Base-by-base conservation (phyloP, 2,797 vertebrate genomes). In the Apogon hyalosoma region DNA sequence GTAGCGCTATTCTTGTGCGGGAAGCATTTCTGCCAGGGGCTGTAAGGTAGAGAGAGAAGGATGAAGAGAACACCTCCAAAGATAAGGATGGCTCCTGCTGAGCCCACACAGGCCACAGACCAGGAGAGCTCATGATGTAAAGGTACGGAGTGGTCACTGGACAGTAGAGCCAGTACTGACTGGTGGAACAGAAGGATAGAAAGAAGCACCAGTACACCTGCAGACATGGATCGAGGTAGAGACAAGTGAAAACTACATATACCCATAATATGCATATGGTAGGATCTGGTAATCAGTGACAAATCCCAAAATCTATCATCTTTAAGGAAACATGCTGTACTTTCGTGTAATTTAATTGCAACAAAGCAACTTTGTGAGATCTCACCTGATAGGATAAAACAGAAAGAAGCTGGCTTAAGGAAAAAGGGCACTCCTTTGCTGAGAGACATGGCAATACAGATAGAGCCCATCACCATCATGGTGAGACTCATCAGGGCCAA, bases 391-490 rank as follows among this genome's bases (percentile, higher is more conserved):
- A 96, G 73, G 75, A 96, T 91, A 68, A 97, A 96, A 85, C 95
- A 96, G 89, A 95, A 90, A 24, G 95, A 95, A 15, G 95, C 96
- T 1, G 96, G 94, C 63, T 96, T 96, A 62, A 97, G 91, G 68
- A 97, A 95, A 92, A 95, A 97, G 12, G 89, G 90, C 11, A 95
- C 95, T 13, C 93, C 95, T 89, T 97, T 96, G 73, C 92, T 96
- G 83, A 97, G 93, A 31, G 95, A 92, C 96, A 96, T 97, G 78
- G 79, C 92, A 74, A 97, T 90, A 48, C 95, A 97, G 83, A 97
- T 92, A 60, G 95, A 95, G 19, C 96, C 96, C 91, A 95, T 94
- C 60, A 91, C 92, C 95, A 96, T 95, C 87, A 95, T 82, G 54
- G 89, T 92, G 77, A 97, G 91, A 83, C 95, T 94, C 42, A 96